Evolutionary conservation across 1,140 invertebrate genomes (phyloP), one percentile per base, ranked within the genome.

Genomic region (Microplitis mediator): DNA sequence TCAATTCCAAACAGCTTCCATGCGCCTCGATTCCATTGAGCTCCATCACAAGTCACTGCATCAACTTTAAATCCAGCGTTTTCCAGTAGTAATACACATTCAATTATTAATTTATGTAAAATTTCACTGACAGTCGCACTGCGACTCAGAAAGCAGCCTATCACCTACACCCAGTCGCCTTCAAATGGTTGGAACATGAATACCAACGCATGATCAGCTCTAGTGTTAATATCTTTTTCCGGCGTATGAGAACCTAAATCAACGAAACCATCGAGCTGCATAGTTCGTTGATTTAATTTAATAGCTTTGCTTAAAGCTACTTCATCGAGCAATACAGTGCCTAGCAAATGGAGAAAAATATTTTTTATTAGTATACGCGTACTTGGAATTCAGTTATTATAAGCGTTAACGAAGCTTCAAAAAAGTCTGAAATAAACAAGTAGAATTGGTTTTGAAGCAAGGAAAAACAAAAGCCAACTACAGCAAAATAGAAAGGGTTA

Each of bases 181-280:
- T 61, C 11, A 23, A 79, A 77, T 2, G 73, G 77, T 65, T 77
- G 76, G 67, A 74, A 77, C 69, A 77, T 72, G 36, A 79, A 72
- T 4, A 77, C 74, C 2, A 78, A 23, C 23, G 73, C 74, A 62
- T 77, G 76, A 65, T 77, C 74, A 11, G 69, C 76, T 34, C 45
- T 14, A 6, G 34, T 35, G 14, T 63, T 70, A 58, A 69, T 36
- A 34, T 73, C 58, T 16, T 71, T 4, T 4, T 50, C n/a, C 13
- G 76, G 70, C 1, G 73, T 77, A 23, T 76, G 16, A 61, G 72
- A 11, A 3, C 76, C 74, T 6, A 77, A 58, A 66, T 77, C 67
- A 11, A 74, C 75, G 39, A 76, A 76, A 13, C 75, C 73, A 34
- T 61, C 13, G 32, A 77, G 54, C n/a, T 71, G 16, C 61, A 75